These are phyloP conservation scores for Bubo scandiacus DNA, from an alignment of 2,113 vertebrate species.

Conservation along the genomic window DNA sequence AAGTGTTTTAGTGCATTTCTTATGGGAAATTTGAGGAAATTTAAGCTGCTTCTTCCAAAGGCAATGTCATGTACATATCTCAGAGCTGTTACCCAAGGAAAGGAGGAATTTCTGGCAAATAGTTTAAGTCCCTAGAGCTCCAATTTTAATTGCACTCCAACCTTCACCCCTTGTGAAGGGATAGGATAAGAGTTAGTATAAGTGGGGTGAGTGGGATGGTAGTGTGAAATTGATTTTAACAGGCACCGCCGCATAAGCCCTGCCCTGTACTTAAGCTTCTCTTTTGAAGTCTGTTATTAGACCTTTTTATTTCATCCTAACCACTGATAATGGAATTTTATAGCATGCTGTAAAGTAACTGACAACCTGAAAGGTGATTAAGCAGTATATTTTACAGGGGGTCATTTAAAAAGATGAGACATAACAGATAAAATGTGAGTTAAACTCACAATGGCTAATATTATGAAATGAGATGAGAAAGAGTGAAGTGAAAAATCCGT, in stretches of 20 bases:
- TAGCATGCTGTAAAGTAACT: neutral
- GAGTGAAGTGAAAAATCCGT: neutral
- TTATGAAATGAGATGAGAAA: neutral
- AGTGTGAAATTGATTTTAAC: neutral
- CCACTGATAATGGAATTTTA: neutral
- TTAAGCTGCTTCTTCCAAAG: neutral
- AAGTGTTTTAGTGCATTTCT: neutral
- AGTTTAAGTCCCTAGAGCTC: neutral
- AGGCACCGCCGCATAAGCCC: neutral
- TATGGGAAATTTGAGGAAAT: neutral
- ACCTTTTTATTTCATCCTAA: neutral
- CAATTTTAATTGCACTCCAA: neutral
- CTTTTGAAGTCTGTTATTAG: neutral
- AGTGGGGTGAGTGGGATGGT: neutral
- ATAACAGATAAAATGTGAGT: neutral
- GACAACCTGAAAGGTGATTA: neutral
- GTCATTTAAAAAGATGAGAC: neutral
- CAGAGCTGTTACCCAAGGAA: neutral
- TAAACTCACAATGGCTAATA: neutral
- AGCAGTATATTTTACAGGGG: neutral
- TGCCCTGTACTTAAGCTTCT: neutral
- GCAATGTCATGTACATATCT: neutral
- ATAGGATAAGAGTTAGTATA: neutral
- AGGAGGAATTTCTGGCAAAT: neutral
- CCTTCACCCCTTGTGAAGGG: neutral